Evolutionary conservation across 2,113 vertebrate species (phyloP).

Genomic region (Anhinga anhinga): DNA sequence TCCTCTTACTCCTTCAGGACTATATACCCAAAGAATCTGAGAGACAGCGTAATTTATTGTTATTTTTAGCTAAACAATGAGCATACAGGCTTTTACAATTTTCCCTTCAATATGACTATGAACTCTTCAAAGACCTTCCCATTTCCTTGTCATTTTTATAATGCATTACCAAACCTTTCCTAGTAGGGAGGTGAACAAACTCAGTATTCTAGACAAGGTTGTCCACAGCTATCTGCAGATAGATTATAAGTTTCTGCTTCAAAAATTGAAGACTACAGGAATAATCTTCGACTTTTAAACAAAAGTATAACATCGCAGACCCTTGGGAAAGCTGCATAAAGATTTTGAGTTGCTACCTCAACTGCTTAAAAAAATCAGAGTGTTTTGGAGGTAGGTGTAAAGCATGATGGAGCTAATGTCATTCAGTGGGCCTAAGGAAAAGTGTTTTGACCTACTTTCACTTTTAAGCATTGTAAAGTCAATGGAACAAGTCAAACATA

Average conservation of each 20-base stretch:
- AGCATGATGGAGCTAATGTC: background rate
- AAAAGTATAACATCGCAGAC: background rate
- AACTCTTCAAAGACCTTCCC: background rate
- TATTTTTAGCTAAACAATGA: background rate
- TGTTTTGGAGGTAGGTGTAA: background rate
- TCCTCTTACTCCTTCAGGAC: background rate
- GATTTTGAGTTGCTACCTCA: background rate
- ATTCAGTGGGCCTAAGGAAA: background rate
- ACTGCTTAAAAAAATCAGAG: background rate
- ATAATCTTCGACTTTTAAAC: background rate
- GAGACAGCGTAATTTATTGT: fast-evolving
- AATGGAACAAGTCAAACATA: background rate
- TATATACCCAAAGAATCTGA: background rate
- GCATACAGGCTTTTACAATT: background rate
- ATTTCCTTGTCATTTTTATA: background rate
- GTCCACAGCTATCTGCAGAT: background rate
- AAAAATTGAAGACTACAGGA: background rate
- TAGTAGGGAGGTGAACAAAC: background rate
- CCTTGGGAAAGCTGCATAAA: background rate
- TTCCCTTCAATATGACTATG: background rate
- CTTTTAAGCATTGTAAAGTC: background rate
- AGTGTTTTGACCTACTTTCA: background rate
- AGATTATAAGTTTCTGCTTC: background rate
- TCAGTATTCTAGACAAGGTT: fast-evolving
- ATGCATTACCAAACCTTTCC: background rate